Evolutionary conservation across 2,888 invertebrate genomes (phyloP).

Genomic region (Napeogenes sylphis): DNA sequence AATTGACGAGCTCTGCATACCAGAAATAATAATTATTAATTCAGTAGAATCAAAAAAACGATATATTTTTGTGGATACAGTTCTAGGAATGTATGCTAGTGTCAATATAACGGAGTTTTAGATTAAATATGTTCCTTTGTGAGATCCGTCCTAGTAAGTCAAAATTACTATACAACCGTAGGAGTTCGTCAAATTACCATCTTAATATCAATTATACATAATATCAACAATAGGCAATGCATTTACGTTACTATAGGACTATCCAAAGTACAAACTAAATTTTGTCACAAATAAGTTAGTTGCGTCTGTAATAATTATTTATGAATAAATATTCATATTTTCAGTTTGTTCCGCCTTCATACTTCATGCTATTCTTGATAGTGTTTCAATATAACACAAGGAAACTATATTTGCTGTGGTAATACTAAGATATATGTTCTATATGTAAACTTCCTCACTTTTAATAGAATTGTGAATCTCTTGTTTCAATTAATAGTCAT

Average conservation of each 20-base stretch:
- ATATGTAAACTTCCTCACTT: neutral
- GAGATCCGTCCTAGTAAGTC: slow-evolving; percentile 27
- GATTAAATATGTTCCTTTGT: slow-evolving; percentile 18
- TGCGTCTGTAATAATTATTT: neutral
- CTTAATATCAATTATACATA: neutral
- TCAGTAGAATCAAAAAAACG: no score
- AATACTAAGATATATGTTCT: neutral
- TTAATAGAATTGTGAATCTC: slow-evolving; percentile 2
- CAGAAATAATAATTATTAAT: no score
- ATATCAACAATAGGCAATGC: neutral
- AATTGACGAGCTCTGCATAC: slow-evolving; percentile 11
- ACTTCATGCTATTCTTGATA: neutral
- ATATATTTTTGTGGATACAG: no score
- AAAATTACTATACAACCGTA: slow-evolving; percentile 3
- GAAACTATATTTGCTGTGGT: no score
- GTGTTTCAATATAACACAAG: no score
- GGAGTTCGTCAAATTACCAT: slow-evolving; percentile 4
- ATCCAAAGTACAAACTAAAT: slow-evolving; percentile 3
- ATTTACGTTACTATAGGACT: neutral
- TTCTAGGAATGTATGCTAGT: no score
- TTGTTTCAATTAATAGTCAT: neutral
- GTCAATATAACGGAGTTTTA: no score
- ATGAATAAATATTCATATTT: neutral
- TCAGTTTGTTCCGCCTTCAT: neutral
- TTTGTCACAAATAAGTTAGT: slow-evolving; percentile 7